Evolutionary conservation across 2,113 vertebrate genomes (phyloP), one percentile per base, ranked within the genome.

Genomic region (Cyprichromis sp.): DNA sequence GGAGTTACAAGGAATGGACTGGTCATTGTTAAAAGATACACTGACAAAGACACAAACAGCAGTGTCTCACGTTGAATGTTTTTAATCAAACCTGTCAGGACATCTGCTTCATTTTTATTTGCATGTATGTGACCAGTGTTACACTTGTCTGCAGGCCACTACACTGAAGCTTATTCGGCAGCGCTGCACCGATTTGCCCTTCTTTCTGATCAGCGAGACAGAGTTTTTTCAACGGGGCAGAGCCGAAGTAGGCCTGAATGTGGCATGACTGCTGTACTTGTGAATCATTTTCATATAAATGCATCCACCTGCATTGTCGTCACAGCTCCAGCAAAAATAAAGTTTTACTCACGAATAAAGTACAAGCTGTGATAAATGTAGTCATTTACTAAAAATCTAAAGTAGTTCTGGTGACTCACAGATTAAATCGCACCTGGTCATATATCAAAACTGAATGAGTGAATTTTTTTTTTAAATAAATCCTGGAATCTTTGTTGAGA

Each of bases 381-480:
- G 42, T 29, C 9, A 76, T 76, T 76, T 19, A 12, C 40, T 47
- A 47, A 76, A 47, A 76, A 29, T 29, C 21, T 19, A 1, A 76
- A 76, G 19, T 38, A 38, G 61, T 66, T 66, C 19, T 50, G 6
- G 9, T 76, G 71, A 76, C 26, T 50, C 42, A 31, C 71, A 76
- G 6, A 76, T 76, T 17, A 47, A 47, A 76, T 17, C 0, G 3
- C 9, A 47, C 68, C 40, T 76, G 14, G 42, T 76, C 71, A 29
- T 29, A 47, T 29, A 47, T 76, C 21, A 47, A 29, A 76, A 76
- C 42, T 76, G 16, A 71, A 68, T 40, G 9, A 29, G 5, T 5
- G 9, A 0, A 0, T 2, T 2, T 7, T 2, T 7, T 29, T 36
- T n/a, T 0, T 0, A 2, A 66, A 38, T 66, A 50, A 76, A 50